Percentiles rank a stretch among this genome's conserved stretches.
Evolutionary conservation across 2,888 invertebrate species (phyloP).

Genomic region (Melieria picta): DNA sequence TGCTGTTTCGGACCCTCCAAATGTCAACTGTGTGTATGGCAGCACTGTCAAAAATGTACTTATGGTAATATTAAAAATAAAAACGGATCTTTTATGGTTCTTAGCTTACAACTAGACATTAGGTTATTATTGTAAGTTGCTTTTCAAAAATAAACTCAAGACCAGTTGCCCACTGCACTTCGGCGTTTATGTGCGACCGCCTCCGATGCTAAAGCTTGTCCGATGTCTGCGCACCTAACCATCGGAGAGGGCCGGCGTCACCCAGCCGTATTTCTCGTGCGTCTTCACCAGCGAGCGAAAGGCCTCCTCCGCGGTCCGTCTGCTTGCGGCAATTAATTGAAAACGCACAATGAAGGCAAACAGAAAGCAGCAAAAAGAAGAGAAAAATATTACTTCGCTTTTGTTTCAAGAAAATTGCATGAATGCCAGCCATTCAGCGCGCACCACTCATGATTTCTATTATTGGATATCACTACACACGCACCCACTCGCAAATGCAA

Average conservation of each 20-base stretch:
- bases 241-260: conserved; percentile 85
- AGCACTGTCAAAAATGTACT: no score
- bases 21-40: no score
- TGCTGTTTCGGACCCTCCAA: no score
- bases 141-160: no score
- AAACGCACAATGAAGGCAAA: not conserved
- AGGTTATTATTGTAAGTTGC: no score
- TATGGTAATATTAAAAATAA: no score
- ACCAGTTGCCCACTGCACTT: not conserved
- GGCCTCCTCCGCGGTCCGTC: conserved; percentile 86
- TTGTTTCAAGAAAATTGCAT: not conserved
- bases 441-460: not conserved
- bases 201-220: conserved; percentile 5
- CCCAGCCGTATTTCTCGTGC: conserved; percentile 92
- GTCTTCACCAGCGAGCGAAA: conserved; percentile 88
- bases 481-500: not conserved
- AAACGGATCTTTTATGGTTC: no score
- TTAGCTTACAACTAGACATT: no score
- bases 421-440: not conserved
- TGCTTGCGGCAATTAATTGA: conserved; percentile 43
- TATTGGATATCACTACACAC: not conserved
- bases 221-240: conserved; percentile 70
- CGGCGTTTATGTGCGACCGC: not conserved
- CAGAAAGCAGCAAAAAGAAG: not conserved
- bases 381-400: not conserved